Base-by-base conservation (phyloP, 1,140 invertebrate species). In the Hyles euphorbiae region DNA sequence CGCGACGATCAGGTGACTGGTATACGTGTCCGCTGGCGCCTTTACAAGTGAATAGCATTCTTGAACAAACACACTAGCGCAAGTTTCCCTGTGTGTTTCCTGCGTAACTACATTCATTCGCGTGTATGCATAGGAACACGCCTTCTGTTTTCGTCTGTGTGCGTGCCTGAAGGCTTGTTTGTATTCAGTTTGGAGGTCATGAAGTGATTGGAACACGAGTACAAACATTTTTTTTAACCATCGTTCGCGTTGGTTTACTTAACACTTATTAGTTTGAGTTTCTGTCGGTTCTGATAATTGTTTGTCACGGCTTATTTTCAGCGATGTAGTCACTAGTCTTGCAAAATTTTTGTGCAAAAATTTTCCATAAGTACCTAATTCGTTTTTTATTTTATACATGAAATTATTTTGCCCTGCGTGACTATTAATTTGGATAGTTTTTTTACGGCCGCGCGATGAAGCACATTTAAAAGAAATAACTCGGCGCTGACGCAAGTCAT, bases 31-130 rank as follows among this genome's bases (percentile, higher is more conserved):
- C 65, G 60, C 69, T 72, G 78, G 79, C 79, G 82, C 77, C 77
- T 76, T 76, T 81, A 79, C 70, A 83, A 78, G 78, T 74, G 74
- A 83, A 80, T 83, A 73, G 76, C 76, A 81, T 83, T 79, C 74
- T 76, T 75, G 52, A 55, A 70, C 56, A 56, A 49, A 60, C 58
- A 46, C 54, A 54, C 65, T 65, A 59, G 78, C 67, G 78, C 59
- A 54, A 60, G 48, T 68, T 51, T 62, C 43, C 51, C 49, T 69
- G 67, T 81, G 78, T 78, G 70, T 32, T 61, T 65, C 67, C 69
- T 62, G 64, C 68, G 68, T 83, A 68, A 54, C 43, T 64, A 81
- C 71, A 65, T 68, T 53, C 56, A 65, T 57, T 78, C 63, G 51
- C 47, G 65, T 78, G 76, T 62, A 77, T 61, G 70, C 75, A 78